Percentiles rank a stretch among this genome's conserved stretches.
Conservation (phyloP, 2,797 vertebrate species). For the Huso huso region DNA sequence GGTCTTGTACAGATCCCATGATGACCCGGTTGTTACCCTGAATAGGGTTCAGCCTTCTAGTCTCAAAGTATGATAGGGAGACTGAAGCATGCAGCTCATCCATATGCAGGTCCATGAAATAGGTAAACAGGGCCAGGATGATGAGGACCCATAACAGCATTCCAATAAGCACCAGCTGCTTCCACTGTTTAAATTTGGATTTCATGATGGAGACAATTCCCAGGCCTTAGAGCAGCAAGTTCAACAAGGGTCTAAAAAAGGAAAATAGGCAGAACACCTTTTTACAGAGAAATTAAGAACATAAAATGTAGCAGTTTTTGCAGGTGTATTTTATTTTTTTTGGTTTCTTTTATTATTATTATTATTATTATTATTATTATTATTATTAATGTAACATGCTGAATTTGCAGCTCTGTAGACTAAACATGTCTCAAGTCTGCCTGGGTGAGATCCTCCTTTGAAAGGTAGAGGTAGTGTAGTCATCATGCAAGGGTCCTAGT, state of each 20-base stretch:
- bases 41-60: slow-evolving; percentile 71
- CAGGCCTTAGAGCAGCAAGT: slow-evolving; percentile 17
- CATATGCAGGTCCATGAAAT: slow-evolving; percentile 81
- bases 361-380: too few species aligned
- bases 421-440: too few species aligned
- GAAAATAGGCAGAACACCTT: slow-evolving; percentile 2
- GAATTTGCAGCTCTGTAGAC: too few species aligned
- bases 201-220: slow-evolving; percentile 43
- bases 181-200: slow-evolving; percentile 76
- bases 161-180: slow-evolving; percentile 77
- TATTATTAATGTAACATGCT: too few species aligned
- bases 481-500: too few species aligned
- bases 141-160: slow-evolving; percentile 89
- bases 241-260: slow-evolving; percentile 26
- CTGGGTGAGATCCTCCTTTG: too few species aligned
- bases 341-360: too few species aligned
- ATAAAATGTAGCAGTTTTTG: too few species aligned
- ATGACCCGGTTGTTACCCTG: slow-evolving; percentile 70
- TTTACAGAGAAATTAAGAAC: too few species aligned
- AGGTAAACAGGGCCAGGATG: slow-evolving; percentile 84
- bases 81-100: slow-evolving; percentile 67
- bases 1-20: slow-evolving; percentile 63
- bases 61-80: slow-evolving; percentile 75
- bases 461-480: too few species aligned
- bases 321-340: too few species aligned